A percentile compares a stretch with the other conserved stretches of the same genome.
phyloP scores from a whole-genome alignment of 2,888 invertebrate genomes.

The Drosophila dives region DNA sequence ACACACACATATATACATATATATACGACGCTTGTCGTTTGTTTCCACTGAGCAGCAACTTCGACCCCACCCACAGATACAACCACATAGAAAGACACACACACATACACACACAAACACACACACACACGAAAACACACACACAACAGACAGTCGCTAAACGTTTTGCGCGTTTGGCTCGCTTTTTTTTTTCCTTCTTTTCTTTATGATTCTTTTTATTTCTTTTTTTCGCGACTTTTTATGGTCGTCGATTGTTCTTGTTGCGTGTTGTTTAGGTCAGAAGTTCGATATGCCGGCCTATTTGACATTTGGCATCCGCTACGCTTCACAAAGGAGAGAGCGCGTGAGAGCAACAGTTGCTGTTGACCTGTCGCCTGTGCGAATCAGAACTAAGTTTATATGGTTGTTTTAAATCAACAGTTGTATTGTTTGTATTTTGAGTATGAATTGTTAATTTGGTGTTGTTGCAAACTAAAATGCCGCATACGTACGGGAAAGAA shows the following conservation, averaged over 20 bases:
- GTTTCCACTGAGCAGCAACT: conserved; percentile 12
- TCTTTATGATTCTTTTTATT: conserved; percentile 41
- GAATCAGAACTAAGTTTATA: conserved; percentile 11
- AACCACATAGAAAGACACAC: conserved; percentile 5
- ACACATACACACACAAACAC: conserved; percentile 2
- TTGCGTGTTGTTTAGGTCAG: conserved; percentile 73
- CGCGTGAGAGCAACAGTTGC: conserved; percentile 39
- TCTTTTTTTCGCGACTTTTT: conserved; percentile 68
- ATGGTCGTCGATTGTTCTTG: conserved; percentile 56
- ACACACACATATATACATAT: conserved; percentile 4
- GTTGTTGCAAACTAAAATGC: conserved; percentile 24
- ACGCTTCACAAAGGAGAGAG: conserved; percentile 6
- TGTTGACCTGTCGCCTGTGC: conserved; percentile 21
- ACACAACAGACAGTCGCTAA: conserved; percentile 19
- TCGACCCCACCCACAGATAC: conserved; percentile 46
- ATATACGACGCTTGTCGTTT: conserved; percentile 20
- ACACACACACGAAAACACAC: conserved; percentile 11
- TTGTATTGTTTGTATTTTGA: background rate
- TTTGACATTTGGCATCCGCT: conserved; percentile 49
- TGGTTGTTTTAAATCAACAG: background rate
- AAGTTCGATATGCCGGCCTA: conserved; percentile 61
- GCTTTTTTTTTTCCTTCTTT: conserved; percentile 12
- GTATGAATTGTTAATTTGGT: background rate
- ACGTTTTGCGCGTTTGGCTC: conserved; percentile 47
- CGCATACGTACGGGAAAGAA: conserved; percentile 19